A percentile compares a stretch with the other conserved stretches of the same genome.
These are phyloP conservation scores for Lepeophtheirus salmonis DNA, from an alignment of 1,140 invertebrate species.

Conservation along the genomic window DNA sequence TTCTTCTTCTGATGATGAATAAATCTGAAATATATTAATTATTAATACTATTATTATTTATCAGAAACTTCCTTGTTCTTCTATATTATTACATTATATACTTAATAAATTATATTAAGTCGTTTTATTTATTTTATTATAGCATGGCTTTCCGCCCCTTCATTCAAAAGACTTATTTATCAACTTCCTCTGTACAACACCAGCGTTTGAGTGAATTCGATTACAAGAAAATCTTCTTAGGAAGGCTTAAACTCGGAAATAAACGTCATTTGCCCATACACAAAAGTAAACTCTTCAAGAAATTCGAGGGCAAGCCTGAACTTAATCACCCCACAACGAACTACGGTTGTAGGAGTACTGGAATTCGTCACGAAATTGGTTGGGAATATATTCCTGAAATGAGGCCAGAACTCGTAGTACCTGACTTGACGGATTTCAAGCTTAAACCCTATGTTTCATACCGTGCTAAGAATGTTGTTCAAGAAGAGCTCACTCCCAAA, in stretches of 20 bases:
- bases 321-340: background rate
- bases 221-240: background rate
- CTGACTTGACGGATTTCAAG: conserved; percentile 55
- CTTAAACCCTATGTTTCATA: conserved; percentile 89
- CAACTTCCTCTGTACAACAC: background rate
- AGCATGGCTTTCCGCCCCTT: background rate
- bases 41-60: too few relatives aligned
- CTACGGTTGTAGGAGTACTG: background rate
- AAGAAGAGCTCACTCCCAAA: conserved; percentile 59
- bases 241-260: background rate
- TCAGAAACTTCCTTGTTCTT: too few relatives aligned
- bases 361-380: background rate
- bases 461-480: conserved; percentile 44
- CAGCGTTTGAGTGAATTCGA: background rate
- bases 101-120: background rate
- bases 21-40: too few relatives aligned
- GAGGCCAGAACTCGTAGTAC: conserved; percentile 77
- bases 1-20: conserved; percentile 6
- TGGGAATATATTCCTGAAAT: conserved; percentile 50
- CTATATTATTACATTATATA: too few relatives aligned
- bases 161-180: background rate
- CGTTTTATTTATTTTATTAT: background rate
- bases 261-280: background rate
- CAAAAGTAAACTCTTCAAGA: background rate
- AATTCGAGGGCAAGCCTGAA: background rate